These are phyloP conservation scores for Galaxias olidus DNA, from an alignment of 2,797 vertebrate genomes.

Conservation along the genomic window DNA sequence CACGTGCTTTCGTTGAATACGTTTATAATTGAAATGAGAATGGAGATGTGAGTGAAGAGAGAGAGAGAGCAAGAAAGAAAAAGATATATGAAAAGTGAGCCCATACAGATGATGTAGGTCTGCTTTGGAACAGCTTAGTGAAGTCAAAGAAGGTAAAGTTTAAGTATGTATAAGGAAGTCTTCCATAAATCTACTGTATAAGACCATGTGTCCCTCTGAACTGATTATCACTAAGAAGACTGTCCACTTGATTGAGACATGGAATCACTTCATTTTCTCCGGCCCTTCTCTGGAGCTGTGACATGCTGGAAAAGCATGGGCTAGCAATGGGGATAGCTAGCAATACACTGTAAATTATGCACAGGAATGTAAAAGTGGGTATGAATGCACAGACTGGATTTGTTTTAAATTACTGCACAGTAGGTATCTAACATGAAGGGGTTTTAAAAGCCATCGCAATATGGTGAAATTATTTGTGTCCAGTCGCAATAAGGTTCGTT, in stretches of 20 bases:
- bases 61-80: slow-evolving; percentile 13
- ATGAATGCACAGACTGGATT: slow-evolving; percentile 56
- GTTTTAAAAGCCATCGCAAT: not conserved
- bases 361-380: slow-evolving; percentile 48
- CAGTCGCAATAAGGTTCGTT: not conserved
- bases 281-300: slow-evolving; percentile 37
- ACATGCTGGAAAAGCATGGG: slow-evolving; percentile 30
- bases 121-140: slow-evolving; percentile 31
- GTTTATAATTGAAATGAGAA: too few species aligned
- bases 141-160: slow-evolving; percentile 52
- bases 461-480: not conserved
- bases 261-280: slow-evolving; percentile 19
- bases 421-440: too few species aligned
- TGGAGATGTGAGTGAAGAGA: slow-evolving; percentile 3
- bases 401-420: too few species aligned
- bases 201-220: slow-evolving; percentile 2
- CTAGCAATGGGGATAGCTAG: slow-evolving; percentile 33
- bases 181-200: slow-evolving; percentile 28
- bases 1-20: slow-evolving; percentile 29
- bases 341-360: slow-evolving; percentile 57
- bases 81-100: not conserved
- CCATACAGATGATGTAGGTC: not conserved
- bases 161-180: slow-evolving; percentile 14
- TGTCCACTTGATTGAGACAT: slow-evolving; percentile 4
- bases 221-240: slow-evolving; percentile 11